Percentiles rank a stretch among this genome's conserved stretches.
phyloP scores from a whole-genome alignment of 2,888 invertebrate genomes.

The Steinernema hermaphroditum region DNA sequence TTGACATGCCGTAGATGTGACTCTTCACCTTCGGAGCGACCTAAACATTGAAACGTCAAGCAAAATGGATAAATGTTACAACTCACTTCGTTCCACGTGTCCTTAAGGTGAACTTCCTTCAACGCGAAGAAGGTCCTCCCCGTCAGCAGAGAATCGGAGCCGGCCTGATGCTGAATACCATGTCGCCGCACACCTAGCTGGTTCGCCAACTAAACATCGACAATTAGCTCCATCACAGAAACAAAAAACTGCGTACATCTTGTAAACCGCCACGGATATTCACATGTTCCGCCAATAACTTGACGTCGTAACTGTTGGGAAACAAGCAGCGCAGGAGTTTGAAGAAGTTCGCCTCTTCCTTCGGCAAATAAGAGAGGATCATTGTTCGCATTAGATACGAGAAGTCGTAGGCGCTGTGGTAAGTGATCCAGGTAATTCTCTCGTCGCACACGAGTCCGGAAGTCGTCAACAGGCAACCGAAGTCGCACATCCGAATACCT shows the following conservation, averaged over 20 bases:
- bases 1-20: no score
- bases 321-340: slow-evolving; percentile 76
- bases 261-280: slow-evolving; percentile 97
- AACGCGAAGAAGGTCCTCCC: slow-evolving; percentile 99
- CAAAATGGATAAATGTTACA: neutral
- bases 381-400: slow-evolving; percentile 79
- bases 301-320: slow-evolving; percentile 95
- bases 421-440: slow-evolving; percentile 95
- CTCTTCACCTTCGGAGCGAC: no score
- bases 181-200: slow-evolving; percentile 72
- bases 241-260: slow-evolving; percentile 75
- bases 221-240: no score
- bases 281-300: slow-evolving; percentile 79
- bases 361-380: slow-evolving; percentile 78
- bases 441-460: slow-evolving; percentile 94
- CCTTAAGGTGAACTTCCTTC: slow-evolving; percentile 75
- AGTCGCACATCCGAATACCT: slow-evolving; percentile 93
- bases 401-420: slow-evolving; percentile 98
- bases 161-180: slow-evolving; percentile 96
- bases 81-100: neutral
- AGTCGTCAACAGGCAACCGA: slow-evolving; percentile 95
- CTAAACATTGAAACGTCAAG: no score
- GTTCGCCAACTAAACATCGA: neutral
- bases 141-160: slow-evolving; percentile 91
- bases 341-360: slow-evolving; percentile 87